These are phyloP conservation scores for Bos indicus DNA, from an alignment of 2,113 vertebrate species.

Conservation along the genomic window DNA sequence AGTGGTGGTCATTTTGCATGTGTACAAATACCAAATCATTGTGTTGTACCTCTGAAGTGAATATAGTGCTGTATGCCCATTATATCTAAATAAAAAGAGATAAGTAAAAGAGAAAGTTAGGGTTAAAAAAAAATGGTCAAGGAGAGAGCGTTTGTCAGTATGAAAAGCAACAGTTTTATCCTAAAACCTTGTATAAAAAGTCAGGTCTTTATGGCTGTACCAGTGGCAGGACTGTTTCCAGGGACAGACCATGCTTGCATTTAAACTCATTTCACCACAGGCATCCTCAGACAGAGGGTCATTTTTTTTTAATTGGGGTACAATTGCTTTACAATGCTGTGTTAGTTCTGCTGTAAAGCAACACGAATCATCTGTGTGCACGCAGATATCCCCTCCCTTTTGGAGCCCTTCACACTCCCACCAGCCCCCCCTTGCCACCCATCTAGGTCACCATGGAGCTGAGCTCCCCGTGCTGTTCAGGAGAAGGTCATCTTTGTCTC, in stretches of 20 bases:
- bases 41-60: not conserved
- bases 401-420: not conserved
- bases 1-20: not conserved
- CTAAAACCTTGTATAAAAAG: not conserved
- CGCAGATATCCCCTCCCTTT: not conserved
- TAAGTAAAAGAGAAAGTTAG: not conserved
- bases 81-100: not conserved
- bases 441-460: not conserved
- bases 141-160: not conserved
- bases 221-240: not conserved
- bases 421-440: not conserved
- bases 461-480: not conserved
- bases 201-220: not conserved
- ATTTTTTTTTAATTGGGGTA: not conserved
- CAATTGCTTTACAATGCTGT: not conserved
- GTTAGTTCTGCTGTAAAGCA: not conserved
- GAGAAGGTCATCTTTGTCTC: not conserved
- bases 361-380: accelerated
- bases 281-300: accelerated
- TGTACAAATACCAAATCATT: not conserved
- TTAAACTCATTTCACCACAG: no score
- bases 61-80: not conserved
- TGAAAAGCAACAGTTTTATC: not conserved
- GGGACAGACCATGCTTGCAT: accelerated
- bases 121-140: not conserved